phyloP scores from a whole-genome alignment of 2,797 vertebrate genomes.

The Mionectes olivaceus region DNA sequence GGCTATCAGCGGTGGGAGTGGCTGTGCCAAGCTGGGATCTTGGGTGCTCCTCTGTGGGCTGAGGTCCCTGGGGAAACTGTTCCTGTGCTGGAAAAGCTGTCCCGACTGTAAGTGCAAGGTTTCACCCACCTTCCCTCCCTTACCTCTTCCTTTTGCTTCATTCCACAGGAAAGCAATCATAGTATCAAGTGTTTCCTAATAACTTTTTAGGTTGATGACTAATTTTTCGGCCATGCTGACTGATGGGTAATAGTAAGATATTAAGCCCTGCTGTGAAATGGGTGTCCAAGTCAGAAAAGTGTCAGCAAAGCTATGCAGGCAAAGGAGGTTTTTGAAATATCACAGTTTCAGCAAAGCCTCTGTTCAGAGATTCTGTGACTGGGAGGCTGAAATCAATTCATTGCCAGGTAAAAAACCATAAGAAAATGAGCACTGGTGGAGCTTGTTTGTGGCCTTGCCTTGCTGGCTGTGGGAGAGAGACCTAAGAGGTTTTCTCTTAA shows the following conservation, averaged over 20 bases:
- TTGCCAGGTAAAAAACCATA: constrained; percentile 39
- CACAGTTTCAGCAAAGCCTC: background rate
- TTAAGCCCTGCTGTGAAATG: constrained; percentile 25
- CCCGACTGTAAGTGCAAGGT: background rate
- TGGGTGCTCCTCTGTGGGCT: background rate
- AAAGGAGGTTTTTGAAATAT: background rate
- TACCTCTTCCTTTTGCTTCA: background rate
- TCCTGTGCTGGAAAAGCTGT: background rate
- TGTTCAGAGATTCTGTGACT: fast-evolving
- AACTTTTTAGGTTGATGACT: constrained; percentile 58
- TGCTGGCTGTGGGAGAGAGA: background rate
- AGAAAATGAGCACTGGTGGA: constrained; percentile 33
- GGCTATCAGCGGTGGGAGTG: background rate
- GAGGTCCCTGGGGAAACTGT: background rate
- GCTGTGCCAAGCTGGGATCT: fast-evolving
- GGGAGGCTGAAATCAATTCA: background rate
- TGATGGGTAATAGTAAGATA: background rate
- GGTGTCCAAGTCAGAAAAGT: constrained; percentile 26
- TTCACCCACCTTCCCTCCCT: background rate
- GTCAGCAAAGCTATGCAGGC: background rate
- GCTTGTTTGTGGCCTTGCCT: constrained; percentile 36
- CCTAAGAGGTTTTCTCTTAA: background rate
- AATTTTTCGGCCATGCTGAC: constrained; percentile 58
- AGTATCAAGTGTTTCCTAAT: constrained; percentile 66
- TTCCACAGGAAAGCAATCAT: constrained; percentile 51